These are phyloP conservation scores for Harpalus rufipes DNA, from an alignment of 2,888 invertebrate genomes.

Conservation along the genomic window DNA sequence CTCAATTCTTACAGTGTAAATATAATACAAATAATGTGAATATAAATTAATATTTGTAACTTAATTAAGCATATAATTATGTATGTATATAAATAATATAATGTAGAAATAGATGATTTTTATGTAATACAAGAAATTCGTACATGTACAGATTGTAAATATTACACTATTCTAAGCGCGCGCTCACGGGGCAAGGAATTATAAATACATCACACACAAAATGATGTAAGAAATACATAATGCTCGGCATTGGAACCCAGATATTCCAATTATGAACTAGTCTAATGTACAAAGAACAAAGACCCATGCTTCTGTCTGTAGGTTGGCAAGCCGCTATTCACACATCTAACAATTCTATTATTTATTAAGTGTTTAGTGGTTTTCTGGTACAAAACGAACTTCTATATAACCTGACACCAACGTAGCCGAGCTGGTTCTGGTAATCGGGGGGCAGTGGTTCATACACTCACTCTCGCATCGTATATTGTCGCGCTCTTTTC, in stretches of 20 bases:
- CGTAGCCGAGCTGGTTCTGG: not conserved
- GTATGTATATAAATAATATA: conserved; percentile 5
- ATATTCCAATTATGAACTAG: conserved; percentile 28
- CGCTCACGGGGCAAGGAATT: conserved; percentile 38
- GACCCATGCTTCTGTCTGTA: conserved; percentile 36
- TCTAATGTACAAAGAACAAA: conserved; percentile 64
- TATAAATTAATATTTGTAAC: conserved; percentile 64
- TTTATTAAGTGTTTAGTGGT: too few relatives aligned
- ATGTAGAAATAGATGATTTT: conserved; percentile 52
- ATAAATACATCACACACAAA: conserved; percentile 64
- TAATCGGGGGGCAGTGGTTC: conserved; percentile 55
- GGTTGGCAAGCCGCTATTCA: conserved; percentile 76
- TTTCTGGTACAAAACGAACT: conserved; percentile 59
- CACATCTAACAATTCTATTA: conserved; percentile 73
- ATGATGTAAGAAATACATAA: conserved; percentile 54
- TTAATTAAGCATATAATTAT: conserved; percentile 51
- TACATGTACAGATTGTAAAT: conserved; percentile 60
- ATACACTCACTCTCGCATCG: conserved; percentile 54
- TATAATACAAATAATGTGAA: conserved; percentile 62
- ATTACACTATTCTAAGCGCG: conserved; percentile 46
- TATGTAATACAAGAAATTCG: conserved; percentile 36
- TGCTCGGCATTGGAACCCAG: not conserved
- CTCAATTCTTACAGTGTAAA: conserved; percentile 49
- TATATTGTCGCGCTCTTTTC: not conserved
- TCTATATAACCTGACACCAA: conserved; percentile 42